Evolutionary conservation across 1,140 invertebrate genomes (phyloP).

Genomic region (Drosophila carrolli): DNA sequence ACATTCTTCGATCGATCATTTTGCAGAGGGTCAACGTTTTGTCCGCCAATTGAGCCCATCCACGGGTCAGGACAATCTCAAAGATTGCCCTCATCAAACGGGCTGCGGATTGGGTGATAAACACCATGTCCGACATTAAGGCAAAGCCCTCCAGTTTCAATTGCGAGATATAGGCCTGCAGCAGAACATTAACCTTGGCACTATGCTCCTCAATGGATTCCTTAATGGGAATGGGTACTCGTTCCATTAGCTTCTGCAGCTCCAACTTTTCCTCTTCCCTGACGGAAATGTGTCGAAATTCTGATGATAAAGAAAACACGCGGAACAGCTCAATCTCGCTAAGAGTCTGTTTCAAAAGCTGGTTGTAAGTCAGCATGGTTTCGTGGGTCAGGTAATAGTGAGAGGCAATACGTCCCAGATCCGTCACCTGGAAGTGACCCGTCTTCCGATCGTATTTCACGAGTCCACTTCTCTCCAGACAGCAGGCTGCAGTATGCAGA

Average conservation of each 20-base stretch:
- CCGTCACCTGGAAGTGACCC: slow-evolving; percentile 96
- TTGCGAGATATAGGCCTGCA: slow-evolving; percentile 99
- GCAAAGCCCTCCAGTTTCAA: slow-evolving; percentile 99
- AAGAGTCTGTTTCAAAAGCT: slow-evolving; percentile 97
- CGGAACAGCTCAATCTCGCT: slow-evolving; percentile 99
- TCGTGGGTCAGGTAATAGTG: slow-evolving; percentile 99
- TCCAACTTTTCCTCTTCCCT: slow-evolving; percentile 99
- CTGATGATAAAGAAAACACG: slow-evolving; percentile 99
- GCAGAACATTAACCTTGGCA: slow-evolving; percentile 96
- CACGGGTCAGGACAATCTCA: slow-evolving; percentile 95
- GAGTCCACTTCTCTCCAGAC: slow-evolving; percentile 95
- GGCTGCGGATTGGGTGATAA: slow-evolving; percentile 98
- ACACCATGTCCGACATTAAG: slow-evolving; percentile 99
- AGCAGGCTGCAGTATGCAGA: slow-evolving; percentile 97
- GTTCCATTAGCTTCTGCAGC: slow-evolving; percentile 97
- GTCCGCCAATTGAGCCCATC: slow-evolving; percentile 99
- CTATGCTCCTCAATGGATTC: slow-evolving; percentile 99
- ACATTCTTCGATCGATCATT: slow-evolving; percentile 99
- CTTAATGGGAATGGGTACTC: slow-evolving; percentile 99
- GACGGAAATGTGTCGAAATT: slow-evolving; percentile 97
- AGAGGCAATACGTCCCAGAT: slow-evolving; percentile 98
- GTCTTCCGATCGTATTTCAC: slow-evolving; percentile 98
- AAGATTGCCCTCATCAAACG: slow-evolving; percentile 98
- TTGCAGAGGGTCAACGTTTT: slow-evolving; percentile 98
- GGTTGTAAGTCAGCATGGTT: slow-evolving; percentile 98